Evolutionary conservation across 2,888 invertebrate genomes (phyloP), one percentile per base, ranked within the genome.

Genomic region (Cinara cedri): DNA sequence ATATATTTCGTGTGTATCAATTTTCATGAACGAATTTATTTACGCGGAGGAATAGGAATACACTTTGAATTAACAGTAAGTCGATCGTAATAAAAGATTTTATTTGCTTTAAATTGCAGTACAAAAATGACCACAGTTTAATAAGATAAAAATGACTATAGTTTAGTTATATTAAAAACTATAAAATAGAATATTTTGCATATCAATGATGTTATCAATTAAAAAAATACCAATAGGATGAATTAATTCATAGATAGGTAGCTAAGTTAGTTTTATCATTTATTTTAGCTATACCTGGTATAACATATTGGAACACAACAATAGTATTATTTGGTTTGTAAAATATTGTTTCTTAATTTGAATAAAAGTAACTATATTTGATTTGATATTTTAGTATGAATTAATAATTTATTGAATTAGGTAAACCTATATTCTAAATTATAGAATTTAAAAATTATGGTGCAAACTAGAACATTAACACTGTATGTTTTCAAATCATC

Each of bases 1-100:
- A 63, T 63, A 51, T 63, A 19, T 62, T 26, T 34, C 24, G 49
- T 16, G 16, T 63, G 26, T n/a, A 24, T 63, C 6, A 11, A n/a
- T 26, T 63, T 26, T 46, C 26, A 55, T 66, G 75, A 42, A 42
- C 24, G 8, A 16, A 54, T 24, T 21, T 21, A 16, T 75, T 34
- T 9, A 24, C 54, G 3, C 1, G 44, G 24, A 44, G 19, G 4
- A 16, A 1, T 13, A 44, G n/a, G 51, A 49, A n/a, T 24, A 55
- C 66, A 14, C 14, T 42, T 26, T 6, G 66, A 42, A 65, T 21
- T 63, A 34, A 63, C 42, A 51, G 74, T 74, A 63, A 74, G 74
- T 74, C 19, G 16, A 63, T 13, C 26, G 19, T 9, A 13, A 62
- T 60, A 19, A 26, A 49, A 62, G 3, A 1, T 72, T 72, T 49